Percentiles rank a stretch among this genome's conserved stretches.
These are phyloP conservation scores for Panagrolaimus sp. DNA, from an alignment of 1,140 invertebrate species.

Conservation along the genomic window DNA sequence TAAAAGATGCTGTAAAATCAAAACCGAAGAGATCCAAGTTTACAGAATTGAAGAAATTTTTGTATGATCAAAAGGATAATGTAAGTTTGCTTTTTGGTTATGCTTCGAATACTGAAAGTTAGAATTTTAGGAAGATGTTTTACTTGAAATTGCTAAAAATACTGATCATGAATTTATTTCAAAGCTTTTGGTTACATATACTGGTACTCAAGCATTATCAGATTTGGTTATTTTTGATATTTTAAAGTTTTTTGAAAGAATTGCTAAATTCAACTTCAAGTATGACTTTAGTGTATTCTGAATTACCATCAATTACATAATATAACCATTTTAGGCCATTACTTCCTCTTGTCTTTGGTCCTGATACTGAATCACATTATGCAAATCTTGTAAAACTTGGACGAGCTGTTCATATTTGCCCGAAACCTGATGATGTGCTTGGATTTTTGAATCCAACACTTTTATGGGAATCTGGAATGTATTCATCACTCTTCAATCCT, in stretches of 20 bases:
- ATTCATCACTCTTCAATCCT: background rate
- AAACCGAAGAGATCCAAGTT: background rate
- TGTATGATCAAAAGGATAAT: background rate
- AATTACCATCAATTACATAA: background rate
- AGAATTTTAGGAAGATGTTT: background rate
- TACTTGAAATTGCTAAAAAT: slow-evolving; percentile 4
- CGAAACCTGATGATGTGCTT: slow-evolving; percentile 1
- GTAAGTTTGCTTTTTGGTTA: background rate
- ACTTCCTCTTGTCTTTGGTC: background rate
- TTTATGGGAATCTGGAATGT: background rate
- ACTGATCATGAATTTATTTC: background rate
- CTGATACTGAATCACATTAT: background rate
- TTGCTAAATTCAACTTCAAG: slow-evolving; percentile 7
- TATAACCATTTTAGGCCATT: background rate
- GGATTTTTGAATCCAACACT: background rate
- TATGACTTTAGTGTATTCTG: background rate
- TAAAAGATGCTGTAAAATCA: too few relatives aligned
- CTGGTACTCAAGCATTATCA: background rate
- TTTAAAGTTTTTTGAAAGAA: background rate
- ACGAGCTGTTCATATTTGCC: slow-evolving; percentile 11
- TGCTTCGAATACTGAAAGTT: background rate
- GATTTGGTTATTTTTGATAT: slow-evolving; percentile 7
- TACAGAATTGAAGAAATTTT: background rate
- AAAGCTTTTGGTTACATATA: background rate
- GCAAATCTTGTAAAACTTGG: background rate